These are phyloP conservation scores for Agonopterix alstromeriana DNA, from an alignment of 2,888 invertebrate species.

Conservation along the genomic window DNA sequence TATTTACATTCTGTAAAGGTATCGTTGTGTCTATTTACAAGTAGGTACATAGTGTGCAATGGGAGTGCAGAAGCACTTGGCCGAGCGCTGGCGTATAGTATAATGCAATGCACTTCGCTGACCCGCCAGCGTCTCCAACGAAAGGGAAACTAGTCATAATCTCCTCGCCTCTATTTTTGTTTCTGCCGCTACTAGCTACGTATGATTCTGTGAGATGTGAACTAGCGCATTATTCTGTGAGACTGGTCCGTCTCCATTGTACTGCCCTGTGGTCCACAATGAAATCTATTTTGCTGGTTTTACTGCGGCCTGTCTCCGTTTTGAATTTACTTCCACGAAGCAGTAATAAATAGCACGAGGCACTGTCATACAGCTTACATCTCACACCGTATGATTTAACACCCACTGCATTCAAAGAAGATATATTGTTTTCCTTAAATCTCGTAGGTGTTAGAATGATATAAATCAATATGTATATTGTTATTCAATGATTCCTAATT, in stretches of 20 bases:
- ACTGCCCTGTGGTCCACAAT: background rate
- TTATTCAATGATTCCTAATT: no score
- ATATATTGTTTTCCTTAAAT: conserved; percentile 25
- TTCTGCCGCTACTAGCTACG: conserved; percentile 19
- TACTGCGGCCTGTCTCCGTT: conserved; percentile 3
- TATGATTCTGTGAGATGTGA: no score
- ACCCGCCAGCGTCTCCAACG: conserved; percentile 47
- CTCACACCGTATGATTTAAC: conserved; percentile 31
- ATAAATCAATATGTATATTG: background rate
- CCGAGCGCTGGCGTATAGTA: no score
- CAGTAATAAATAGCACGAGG: conserved; percentile 35
- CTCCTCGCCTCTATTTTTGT: conserved; percentile 39
- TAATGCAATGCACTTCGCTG: conserved; percentile 39
- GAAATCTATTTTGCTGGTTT: background rate
- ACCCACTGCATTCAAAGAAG: conserved; percentile 27
- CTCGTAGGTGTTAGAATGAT: conserved; percentile 12
- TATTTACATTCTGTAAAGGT: conserved; percentile 6
- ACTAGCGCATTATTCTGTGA: no score
- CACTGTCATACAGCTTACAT: conserved; percentile 26
- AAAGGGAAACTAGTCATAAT: conserved; percentile 62
- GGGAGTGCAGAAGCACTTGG: background rate
- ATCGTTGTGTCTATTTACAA: conserved; percentile 14
- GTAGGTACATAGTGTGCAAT: conserved; percentile 11
- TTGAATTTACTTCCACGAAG: conserved; percentile 22
- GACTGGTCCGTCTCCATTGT: no score